Percentiles rank a stretch among this genome's conserved stretches.
These are phyloP conservation scores for Stenotaenia linearis DNA, from an alignment of 2,888 invertebrate genomes.

Conservation along the genomic window DNA sequence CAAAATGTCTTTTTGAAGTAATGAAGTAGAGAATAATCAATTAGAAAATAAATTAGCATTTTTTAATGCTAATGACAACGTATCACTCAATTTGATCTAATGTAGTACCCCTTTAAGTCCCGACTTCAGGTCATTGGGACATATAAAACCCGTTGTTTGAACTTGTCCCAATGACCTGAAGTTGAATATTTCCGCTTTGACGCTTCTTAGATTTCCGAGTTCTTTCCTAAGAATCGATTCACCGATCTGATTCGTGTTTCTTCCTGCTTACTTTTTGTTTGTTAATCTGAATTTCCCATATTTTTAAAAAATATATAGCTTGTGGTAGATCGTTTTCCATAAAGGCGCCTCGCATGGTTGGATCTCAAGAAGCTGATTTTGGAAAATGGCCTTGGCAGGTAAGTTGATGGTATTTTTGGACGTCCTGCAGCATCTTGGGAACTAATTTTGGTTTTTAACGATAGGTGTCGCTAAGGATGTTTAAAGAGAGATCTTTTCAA, in stretches of 20 bases:
- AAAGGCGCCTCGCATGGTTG: conserved; percentile 62
- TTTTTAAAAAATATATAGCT: too few species aligned
- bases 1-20: not conserved
- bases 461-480: conserved; percentile 78
- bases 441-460: not conserved
- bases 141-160: not conserved
- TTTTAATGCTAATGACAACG: too few species aligned
- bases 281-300: too few species aligned
- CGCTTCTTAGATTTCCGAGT: too few species aligned
- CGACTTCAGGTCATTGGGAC: not conserved
- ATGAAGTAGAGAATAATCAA: too few species aligned
- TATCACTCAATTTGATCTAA: too few species aligned
- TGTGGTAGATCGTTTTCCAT: conserved; percentile 74
- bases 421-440: not conserved
- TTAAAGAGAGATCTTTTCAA: conserved; percentile 83
- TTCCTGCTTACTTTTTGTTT: too few species aligned
- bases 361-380: conserved; percentile 76
- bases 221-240: too few species aligned
- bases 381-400: conserved; percentile 93
- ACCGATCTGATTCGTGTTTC: too few species aligned
- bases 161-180: conserved; percentile 12
- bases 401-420: not conserved
- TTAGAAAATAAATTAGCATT: too few species aligned
- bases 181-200: not conserved
- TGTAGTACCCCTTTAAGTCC: too few species aligned